Base-by-base conservation (phyloP, 2,797 vertebrate genomes). In the Xerus rutilus region DNA sequence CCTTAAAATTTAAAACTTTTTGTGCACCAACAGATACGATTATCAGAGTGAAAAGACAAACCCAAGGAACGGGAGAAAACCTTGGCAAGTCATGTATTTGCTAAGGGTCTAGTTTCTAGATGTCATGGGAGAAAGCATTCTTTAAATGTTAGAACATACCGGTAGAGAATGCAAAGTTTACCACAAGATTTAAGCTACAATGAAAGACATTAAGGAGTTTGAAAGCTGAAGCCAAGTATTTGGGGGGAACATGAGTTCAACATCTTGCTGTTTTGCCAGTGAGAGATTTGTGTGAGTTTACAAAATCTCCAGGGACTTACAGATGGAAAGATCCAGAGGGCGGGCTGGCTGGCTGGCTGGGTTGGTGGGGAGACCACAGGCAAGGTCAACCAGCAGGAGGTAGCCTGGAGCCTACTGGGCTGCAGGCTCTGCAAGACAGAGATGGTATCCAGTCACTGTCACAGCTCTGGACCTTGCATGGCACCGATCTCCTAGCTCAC, bases 1-100 rank as follows among this genome's bases (percentile, higher is more conserved):
- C 49, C n/a, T 65, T 35, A 88, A 93, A 78, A 73, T 82, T 65
- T 59, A 72, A 88, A 90, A 69, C 21, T 39, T 76, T 89, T 59
- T 72, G 6, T 32, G 25, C 69, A 39, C 30, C 47, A 79, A 79
- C 49, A 78, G 69, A 92, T 54, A 64, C 15, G 65, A 57, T 28
- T 30, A 45, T 86, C 52, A 89, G 49, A 74, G 45, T 35, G 28
- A 87, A 73, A 64, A 59, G 35, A 73, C 49, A 89, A 23, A 4
- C 47, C 17, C 39, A 74, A 15, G 39, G 39, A 45, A 67, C 7
- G 49, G 65, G 45, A 82, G 65, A 76, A 79, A 86, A 65, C 39
- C 69, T 69, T 84, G 39, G 20, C 14, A 79, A 72, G 35, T 81
- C 62, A 64, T 13, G 7, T 69, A 15, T 69, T 89, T 89, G 52